Percentiles rank a stretch among this genome's conserved stretches.
Evolutionary conservation across 2,113 vertebrate species (phyloP).

Genomic region (Rhabdornis inornatus): DNA sequence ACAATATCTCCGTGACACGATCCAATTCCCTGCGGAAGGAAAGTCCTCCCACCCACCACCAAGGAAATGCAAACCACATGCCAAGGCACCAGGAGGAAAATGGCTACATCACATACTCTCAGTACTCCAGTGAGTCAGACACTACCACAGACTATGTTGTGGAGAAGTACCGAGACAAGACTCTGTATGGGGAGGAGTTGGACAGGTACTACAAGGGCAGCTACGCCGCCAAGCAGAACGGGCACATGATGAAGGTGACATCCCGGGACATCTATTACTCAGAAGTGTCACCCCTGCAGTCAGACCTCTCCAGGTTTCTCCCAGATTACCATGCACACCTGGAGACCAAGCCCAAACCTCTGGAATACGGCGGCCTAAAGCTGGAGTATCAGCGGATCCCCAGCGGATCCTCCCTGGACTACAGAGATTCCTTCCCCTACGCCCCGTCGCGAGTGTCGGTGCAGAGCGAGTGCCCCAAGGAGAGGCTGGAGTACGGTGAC

Average conservation of each 20-base stretch:
- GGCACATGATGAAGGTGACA: conserved; percentile 79
- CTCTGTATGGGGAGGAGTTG: conserved; percentile 78
- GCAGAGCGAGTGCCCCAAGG: conserved; percentile 81
- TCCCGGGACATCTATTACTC: conserved; percentile 83
- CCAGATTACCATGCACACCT: conserved; percentile 87
- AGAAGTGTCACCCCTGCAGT: conserved; percentile 84
- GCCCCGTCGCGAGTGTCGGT: conserved; percentile 82
- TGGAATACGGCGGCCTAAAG: conserved; percentile 72
- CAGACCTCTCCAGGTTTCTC: conserved; percentile 83
- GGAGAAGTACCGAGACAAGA: conserved; percentile 78
- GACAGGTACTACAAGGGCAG: conserved; percentile 78
- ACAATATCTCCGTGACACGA: conserved; percentile 96
- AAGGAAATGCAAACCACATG: conserved; percentile 75
- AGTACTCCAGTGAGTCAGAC: conserved; percentile 92
- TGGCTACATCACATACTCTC: conserved; percentile 89
- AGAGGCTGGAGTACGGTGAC: conserved; percentile 86
- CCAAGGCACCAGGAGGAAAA: conserved; percentile 84
- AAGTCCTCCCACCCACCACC: conserved; percentile 88
- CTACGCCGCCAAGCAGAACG: conserved; percentile 85
- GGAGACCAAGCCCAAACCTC: conserved; percentile 83
- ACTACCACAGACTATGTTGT: conserved; percentile 76
- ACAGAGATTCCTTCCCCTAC: conserved; percentile 84
- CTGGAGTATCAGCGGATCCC: conserved; percentile 78
- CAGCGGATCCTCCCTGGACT: conserved; percentile 83
- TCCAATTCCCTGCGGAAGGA: conserved; percentile 97